A percentile compares a stretch with the other conserved stretches of the same genome.
Conservation (phyloP, 2,797 vertebrate genomes). For the Lagocephalus sceleratus region DNA sequence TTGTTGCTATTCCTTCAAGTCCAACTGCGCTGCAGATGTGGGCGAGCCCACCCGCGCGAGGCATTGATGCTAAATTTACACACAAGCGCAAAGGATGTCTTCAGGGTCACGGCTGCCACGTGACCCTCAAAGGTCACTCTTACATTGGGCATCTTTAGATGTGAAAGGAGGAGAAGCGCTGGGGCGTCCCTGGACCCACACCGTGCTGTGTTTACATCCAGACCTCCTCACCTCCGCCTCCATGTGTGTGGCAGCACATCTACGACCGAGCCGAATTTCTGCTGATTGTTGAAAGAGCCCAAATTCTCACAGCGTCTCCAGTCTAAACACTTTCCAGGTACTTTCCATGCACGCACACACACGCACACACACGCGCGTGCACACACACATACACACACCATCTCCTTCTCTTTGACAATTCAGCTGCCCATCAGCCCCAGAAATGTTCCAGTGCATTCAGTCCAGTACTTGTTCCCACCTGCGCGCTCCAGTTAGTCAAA, state of each 20-base stretch:
- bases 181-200: conserved; percentile 48
- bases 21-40: neutral
- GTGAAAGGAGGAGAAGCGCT: conserved; percentile 1
- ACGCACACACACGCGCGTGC: neutral
- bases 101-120: conserved; percentile 16
- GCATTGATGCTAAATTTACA: conserved; percentile 33
- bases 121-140: conserved; percentile 17
- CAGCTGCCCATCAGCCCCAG: conserved; percentile 21
- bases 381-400: conserved; percentile 22
- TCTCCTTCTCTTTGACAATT: conserved; percentile 27
- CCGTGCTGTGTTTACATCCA: conserved; percentile 54
- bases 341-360: neutral
- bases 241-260: conserved; percentile 63
- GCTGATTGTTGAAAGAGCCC: conserved; percentile 70
- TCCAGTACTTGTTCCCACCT: conserved; percentile 48
- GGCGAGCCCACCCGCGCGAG: neutral
- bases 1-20: neutral
- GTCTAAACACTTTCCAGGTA: conserved; percentile 64
- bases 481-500: conserved; percentile 28
- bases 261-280: conserved; percentile 56
- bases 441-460: conserved; percentile 44
- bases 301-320: conserved; percentile 59
- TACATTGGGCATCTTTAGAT: conserved; percentile 3
- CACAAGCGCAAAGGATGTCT: conserved; percentile 9
- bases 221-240: conserved; percentile 55